Conservation (phyloP, 2,888 invertebrate genomes). For the Phorcus lineatus region DNA sequence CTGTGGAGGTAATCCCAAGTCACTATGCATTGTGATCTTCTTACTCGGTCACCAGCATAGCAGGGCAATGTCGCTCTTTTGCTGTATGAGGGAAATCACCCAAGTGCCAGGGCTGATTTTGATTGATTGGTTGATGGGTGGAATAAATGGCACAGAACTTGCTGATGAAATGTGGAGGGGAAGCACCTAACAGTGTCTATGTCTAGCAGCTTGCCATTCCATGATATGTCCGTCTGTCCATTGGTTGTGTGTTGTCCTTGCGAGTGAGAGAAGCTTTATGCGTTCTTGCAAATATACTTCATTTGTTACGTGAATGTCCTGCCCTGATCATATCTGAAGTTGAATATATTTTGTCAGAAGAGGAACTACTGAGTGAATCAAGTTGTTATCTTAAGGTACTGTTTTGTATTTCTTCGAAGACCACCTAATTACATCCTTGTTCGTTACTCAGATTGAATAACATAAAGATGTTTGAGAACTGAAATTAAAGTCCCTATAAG, state of each 20-base stretch:
- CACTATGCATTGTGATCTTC: slow-evolving; percentile 37
- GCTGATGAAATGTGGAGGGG: slow-evolving; percentile 6
- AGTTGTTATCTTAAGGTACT: no score
- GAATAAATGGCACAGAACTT: slow-evolving; percentile 13
- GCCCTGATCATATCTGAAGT: no score
- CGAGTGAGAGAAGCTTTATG: slow-evolving; percentile 2
- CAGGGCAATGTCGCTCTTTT: background rate
- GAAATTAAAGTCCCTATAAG: no score
- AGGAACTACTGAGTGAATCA: no score
- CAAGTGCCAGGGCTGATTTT: background rate
- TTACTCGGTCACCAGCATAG: background rate
- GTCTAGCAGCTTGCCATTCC: slow-evolving; percentile 23
- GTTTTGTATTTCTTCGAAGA: no score
- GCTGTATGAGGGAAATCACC: background rate
- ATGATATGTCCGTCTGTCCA: slow-evolving; percentile 5
- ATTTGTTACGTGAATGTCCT: background rate
- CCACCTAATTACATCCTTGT: no score
- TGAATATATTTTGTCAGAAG: no score
- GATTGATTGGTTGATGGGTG: no score
- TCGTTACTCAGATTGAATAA: no score
- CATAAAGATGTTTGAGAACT: no score
- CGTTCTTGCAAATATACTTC: slow-evolving; percentile 7
- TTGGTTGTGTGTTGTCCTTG: background rate
- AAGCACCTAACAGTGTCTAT: slow-evolving; percentile 9
- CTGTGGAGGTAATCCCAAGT: slow-evolving; percentile 58